Evolutionary conservation across 2,113 vertebrate species (phyloP).

Genomic region (Odontophorus gujanensis): DNA sequence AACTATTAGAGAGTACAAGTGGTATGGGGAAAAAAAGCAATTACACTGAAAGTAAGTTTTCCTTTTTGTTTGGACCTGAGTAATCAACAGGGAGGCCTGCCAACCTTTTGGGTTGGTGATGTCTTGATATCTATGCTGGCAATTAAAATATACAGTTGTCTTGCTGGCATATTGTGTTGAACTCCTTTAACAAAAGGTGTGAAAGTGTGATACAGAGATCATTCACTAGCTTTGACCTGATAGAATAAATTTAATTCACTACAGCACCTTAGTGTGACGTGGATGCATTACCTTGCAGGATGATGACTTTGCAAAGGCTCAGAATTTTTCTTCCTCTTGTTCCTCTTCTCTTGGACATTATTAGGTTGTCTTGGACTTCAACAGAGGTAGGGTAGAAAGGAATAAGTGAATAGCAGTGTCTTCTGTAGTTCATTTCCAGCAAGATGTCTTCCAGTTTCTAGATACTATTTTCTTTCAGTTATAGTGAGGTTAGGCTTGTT

Average conservation of each 20-base stretch:
- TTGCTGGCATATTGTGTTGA: background rate
- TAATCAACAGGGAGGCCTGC: background rate
- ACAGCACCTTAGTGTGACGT: accelerated
- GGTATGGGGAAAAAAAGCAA: background rate
- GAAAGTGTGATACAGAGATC: background rate
- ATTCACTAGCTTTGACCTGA: background rate
- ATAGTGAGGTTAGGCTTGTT: background rate
- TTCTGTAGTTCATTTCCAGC: background rate
- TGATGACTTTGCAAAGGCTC: background rate
- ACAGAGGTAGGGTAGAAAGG: background rate
- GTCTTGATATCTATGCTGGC: background rate
- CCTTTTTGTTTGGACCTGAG: background rate
- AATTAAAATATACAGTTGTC: background rate
- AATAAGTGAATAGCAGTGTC: background rate
- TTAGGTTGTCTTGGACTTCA: background rate
- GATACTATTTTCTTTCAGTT: background rate
- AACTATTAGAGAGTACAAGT: background rate
- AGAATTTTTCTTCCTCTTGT: background rate
- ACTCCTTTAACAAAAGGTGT: background rate
- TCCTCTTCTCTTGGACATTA: background rate
- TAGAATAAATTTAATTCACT: background rate
- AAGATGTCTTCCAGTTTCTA: background rate
- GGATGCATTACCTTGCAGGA: background rate
- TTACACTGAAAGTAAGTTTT: background rate
- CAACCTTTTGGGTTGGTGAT: background rate